Conservation (phyloP, 2,113 vertebrate species). For the Cardinalis cardinalis region DNA sequence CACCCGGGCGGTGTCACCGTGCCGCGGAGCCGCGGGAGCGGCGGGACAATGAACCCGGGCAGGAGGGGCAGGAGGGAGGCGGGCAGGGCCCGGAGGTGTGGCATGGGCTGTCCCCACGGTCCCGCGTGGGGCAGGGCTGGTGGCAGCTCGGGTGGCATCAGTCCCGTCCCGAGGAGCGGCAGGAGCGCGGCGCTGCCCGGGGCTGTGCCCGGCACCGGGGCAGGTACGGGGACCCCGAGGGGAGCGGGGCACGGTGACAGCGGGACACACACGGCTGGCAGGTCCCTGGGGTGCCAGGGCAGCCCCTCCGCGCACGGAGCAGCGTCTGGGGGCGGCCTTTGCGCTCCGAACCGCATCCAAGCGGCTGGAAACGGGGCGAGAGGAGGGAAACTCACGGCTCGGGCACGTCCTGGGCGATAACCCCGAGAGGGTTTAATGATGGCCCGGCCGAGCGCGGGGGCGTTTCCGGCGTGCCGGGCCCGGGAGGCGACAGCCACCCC, state of each 20-base stretch:
- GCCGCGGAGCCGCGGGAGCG: neutral
- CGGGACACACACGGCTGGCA: rapidly evolving
- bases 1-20: rapidly evolving
- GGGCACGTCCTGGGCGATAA: neutral
- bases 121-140: neutral
- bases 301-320: neutral
- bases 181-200: neutral
- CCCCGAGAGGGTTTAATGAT: neutral
- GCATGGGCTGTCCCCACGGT: neutral
- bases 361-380: neutral
- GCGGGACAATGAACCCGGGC: neutral
- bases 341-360: rapidly evolving
- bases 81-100: neutral
- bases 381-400: neutral
- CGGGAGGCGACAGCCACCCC: neutral
- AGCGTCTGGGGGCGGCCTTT: too few relatives aligned
- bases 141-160: neutral
- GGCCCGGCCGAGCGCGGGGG: neutral
- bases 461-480: neutral
- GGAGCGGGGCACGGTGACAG: neutral
- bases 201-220: neutral
- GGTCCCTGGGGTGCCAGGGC: neutral
- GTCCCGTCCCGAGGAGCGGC: neutral
- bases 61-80: neutral
- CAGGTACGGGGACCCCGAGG: neutral